Conservation (phyloP, 2,888 invertebrate species). For the Xanthia togata region DNA sequence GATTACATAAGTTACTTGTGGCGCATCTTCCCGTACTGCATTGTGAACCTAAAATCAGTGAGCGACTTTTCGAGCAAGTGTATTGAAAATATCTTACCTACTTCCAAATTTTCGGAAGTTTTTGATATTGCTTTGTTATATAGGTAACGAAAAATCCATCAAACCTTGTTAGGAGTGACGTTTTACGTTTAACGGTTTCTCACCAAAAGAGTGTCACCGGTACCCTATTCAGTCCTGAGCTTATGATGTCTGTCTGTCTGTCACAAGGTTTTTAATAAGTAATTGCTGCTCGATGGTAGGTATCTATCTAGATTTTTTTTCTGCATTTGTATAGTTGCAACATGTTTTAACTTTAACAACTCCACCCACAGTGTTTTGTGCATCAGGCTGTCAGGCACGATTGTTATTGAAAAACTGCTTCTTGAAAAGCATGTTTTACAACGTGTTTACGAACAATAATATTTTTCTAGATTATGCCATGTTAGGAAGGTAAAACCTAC, state of each 20-base stretch:
- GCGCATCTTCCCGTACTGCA: too few species aligned
- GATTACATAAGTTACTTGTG: neutral
- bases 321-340: slow-evolving; percentile 23
- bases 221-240: neutral
- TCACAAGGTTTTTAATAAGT: neutral
- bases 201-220: neutral
- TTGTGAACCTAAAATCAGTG: neutral
- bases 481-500: neutral
- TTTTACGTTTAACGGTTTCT: slow-evolving; percentile 2
- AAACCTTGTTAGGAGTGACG: neutral
- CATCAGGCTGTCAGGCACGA: slow-evolving; percentile 5
- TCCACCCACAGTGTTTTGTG: neutral
- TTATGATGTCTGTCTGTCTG: neutral
- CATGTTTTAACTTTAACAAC: neutral
- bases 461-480: slow-evolving; percentile 1
- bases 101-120: neutral
- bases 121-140: neutral
- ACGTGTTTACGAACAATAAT: too few species aligned
- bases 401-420: neutral
- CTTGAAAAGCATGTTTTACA: neutral
- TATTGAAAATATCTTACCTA: neutral
- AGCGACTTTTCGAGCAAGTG: neutral
- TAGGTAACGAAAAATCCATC: neutral
- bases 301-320: neutral
- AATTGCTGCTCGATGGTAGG: too few species aligned